These are phyloP conservation scores for Philaethria dido DNA, from an alignment of 2,888 invertebrate genomes.

Conservation along the genomic window DNA sequence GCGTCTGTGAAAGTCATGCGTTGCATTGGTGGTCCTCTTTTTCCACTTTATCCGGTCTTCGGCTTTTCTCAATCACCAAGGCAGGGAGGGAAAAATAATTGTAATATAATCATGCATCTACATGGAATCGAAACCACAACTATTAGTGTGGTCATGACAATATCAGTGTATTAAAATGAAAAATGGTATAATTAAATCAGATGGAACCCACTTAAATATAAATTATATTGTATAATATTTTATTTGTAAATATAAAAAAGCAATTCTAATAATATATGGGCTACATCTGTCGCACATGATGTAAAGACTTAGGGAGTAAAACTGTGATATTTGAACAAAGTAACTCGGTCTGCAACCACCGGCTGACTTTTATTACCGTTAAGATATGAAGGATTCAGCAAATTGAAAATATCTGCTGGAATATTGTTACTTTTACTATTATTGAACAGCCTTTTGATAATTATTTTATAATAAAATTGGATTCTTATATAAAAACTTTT, in stretches of 20 bases:
- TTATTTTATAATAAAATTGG: neutral
- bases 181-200: neutral
- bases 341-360: constrained; percentile 16
- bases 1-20: too few relatives aligned
- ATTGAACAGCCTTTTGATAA: neutral
- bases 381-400: constrained; percentile 17
- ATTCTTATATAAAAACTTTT: too few relatives aligned
- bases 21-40: too few relatives aligned
- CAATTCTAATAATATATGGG: constrained; percentile 5
- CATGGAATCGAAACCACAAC: too few relatives aligned
- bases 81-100: too few relatives aligned
- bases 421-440: neutral
- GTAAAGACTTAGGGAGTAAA: constrained; percentile 17
- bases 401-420: constrained; percentile 22
- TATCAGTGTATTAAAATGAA: neutral
- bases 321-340: constrained; percentile 23
- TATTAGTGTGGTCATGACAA: too few relatives aligned
- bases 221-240: neutral
- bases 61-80: too few relatives aligned
- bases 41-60: too few relatives aligned
- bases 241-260: neutral
- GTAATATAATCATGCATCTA: too few relatives aligned
- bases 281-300: constrained; percentile 7
- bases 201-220: neutral
- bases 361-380: constrained; percentile 25